These are phyloP conservation scores for Neodiprion lecontei DNA, from an alignment of 1,140 invertebrate genomes.

Conservation along the genomic window DNA sequence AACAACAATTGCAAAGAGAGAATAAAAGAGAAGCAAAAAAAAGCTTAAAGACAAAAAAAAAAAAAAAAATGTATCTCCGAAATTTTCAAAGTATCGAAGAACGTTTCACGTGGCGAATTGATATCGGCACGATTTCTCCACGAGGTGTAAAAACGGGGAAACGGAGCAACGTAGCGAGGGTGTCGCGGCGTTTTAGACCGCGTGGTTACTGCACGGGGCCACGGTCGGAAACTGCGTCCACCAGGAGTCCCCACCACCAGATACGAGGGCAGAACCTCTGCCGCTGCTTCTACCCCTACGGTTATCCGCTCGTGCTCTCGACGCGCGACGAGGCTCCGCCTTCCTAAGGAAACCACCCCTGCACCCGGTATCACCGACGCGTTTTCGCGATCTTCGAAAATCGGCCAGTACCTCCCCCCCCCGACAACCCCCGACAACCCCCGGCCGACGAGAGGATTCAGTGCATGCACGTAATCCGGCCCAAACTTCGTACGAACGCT, in stretches of 20 bases:
- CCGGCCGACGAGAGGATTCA: not conserved
- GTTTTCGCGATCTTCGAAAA: not conserved
- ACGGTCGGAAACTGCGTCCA: conserved; percentile 51
- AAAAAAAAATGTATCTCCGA: too few relatives aligned
- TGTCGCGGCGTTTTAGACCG: conserved; percentile 22
- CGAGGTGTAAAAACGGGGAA: not conserved
- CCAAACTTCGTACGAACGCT: too few relatives aligned
- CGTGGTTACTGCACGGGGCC: conserved; percentile 41
- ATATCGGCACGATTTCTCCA: too few relatives aligned
- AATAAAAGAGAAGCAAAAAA: not conserved
- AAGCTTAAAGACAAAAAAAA: not conserved
- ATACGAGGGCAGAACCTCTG: conserved; percentile 40
- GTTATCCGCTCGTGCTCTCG: conserved; percentile 28
- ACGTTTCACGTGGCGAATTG: too few relatives aligned
- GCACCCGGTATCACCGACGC: not conserved
- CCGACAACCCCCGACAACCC: not conserved
- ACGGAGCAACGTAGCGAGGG: not conserved
- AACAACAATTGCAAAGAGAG: too few relatives aligned
- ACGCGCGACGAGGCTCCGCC: conserved; percentile 57
- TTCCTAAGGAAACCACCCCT: conserved; percentile 42
- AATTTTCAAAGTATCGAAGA: too few relatives aligned
- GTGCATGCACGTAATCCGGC: too few relatives aligned
- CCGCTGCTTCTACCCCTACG: conserved; percentile 19
- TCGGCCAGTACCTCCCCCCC: conserved; percentile 11
- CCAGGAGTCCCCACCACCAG: conserved; percentile 42